Evolutionary conservation across 2,113 vertebrate species (phyloP).

Genomic region (Theropithecus gelada): DNA sequence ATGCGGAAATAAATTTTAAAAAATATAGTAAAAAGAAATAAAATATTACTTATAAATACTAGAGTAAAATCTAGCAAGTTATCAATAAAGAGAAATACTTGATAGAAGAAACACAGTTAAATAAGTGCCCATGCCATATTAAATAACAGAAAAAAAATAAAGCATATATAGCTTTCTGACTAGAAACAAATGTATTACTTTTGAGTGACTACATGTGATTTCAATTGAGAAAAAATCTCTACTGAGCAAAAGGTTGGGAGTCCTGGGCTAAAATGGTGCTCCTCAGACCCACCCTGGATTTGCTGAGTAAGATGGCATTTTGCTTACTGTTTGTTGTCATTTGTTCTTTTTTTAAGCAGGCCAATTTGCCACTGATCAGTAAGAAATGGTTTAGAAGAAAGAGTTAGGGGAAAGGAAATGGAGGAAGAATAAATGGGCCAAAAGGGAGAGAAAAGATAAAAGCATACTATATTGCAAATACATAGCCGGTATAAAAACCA

Average conservation of each 20-base stretch:
- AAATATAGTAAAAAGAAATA: background rate
- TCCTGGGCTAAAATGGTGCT: background rate
- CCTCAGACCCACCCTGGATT: background rate
- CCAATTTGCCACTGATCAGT: conserved; percentile 66
- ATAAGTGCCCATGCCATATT: background rate
- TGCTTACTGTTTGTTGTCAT: background rate
- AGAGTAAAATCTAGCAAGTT: background rate
- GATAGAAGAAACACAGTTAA: background rate
- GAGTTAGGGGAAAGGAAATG: background rate
- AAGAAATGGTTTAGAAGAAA: conserved; percentile 61
- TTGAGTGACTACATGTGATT: background rate
- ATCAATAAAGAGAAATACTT: background rate
- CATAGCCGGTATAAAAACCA: conserved; percentile 86
- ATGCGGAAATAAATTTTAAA: background rate
- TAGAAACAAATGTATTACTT: background rate
- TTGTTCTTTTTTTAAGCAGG: background rate
- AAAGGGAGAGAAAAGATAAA: conserved; percentile 48
- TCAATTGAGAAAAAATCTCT: background rate
- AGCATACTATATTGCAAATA: conserved; percentile 5
- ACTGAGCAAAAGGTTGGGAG: background rate
- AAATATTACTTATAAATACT: background rate
- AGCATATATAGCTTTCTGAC: background rate
- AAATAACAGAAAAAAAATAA: background rate
- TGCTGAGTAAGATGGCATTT: background rate
- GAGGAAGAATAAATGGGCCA: background rate